Base-by-base conservation (phyloP, 2,888 invertebrate genomes). In the Philopedon plagiatum region DNA sequence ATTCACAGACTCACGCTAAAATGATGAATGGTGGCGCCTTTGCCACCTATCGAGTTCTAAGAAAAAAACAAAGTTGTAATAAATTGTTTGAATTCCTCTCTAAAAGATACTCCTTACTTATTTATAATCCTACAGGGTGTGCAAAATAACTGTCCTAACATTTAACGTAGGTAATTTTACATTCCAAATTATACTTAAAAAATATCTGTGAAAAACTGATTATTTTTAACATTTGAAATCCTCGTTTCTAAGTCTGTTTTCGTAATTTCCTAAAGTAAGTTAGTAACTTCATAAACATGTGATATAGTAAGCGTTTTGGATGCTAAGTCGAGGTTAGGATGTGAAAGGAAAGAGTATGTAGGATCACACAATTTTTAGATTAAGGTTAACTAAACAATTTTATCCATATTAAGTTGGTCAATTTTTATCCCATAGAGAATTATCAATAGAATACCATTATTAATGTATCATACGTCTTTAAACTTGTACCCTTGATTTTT, bases 201-300 rank as follows among this genome's bases (percentile, higher is more conserved):
- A 41, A 4, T 8, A 41, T 41, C 18, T 41, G 7, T 13, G n/a
- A n/a, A n/a, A n/a, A n/a, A 15, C 4, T 18, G 3, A 18, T 26
- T 62, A 32, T 34, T 32, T 39, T 15, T 34, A 9, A 8, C 29
- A 9, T 39, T 41, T 0, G n/a, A n/a, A 61, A 46, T 46, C 32
- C 44, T 49, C 46, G 26, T 29, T 46, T 41, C 18, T 49, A 21
- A 41, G 23, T 60, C 57, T 51, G 23, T 58, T 37, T 58, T 29
- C n/a, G 2, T 58, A 41, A 23, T 32, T 37, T 58, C 34, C 37
- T 23, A 58, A 58, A 37, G 41, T 58, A 41, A 41, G 41, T 51
- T 37, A 54, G 46, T 64, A 46, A 18, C 8, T 61, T 44, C 39
- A 61, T 61, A 41, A 61, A 61, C 19, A 61, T 61, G 61, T 61